These are phyloP conservation scores for Lottia scabra DNA, from an alignment of 2,888 invertebrate genomes.

Conservation along the genomic window DNA sequence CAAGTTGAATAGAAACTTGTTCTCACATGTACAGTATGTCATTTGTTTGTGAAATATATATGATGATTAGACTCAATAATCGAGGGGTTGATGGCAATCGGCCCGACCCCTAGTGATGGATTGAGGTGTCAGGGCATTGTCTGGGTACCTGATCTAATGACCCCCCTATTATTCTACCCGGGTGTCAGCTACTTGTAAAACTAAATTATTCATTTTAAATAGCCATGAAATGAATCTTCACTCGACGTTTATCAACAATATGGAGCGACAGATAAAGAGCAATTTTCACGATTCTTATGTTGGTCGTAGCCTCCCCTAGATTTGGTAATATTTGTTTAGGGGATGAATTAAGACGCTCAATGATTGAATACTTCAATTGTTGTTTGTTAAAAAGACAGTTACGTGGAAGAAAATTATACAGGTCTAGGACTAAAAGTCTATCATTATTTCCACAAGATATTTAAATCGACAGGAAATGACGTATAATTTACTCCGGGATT, in stretches of 20 bases:
- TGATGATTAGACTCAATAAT: conserved; percentile 1
- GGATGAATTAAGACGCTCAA: neutral
- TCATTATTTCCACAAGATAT: too few species aligned
- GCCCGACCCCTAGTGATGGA: neutral
- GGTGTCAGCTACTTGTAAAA: conserved; percentile 3
- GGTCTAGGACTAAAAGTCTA: too few species aligned
- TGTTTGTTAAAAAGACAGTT: too few species aligned
- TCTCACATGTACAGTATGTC: neutral
- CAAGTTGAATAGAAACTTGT: neutral
- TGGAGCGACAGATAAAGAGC: conserved; percentile 1
- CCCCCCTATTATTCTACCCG: neutral
- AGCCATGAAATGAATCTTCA: neutral
- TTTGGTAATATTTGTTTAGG: neutral
- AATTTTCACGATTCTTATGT: neutral
- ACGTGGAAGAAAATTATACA: too few species aligned
- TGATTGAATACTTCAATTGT: neutral
- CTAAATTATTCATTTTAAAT: conserved; percentile 5
- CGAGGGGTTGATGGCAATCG: neutral
- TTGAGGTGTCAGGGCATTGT: neutral
- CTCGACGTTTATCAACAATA: neutral
- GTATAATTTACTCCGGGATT: too few species aligned
- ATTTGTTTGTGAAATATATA: conserved; percentile 3
- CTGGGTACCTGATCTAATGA: neutral
- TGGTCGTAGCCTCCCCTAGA: neutral
- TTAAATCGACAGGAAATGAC: too few species aligned